A percentile compares a stretch with the other conserved stretches of the same genome.
These are phyloP conservation scores for Sebastes alutus DNA, from an alignment of 2,797 vertebrate species.

Conservation along the genomic window DNA sequence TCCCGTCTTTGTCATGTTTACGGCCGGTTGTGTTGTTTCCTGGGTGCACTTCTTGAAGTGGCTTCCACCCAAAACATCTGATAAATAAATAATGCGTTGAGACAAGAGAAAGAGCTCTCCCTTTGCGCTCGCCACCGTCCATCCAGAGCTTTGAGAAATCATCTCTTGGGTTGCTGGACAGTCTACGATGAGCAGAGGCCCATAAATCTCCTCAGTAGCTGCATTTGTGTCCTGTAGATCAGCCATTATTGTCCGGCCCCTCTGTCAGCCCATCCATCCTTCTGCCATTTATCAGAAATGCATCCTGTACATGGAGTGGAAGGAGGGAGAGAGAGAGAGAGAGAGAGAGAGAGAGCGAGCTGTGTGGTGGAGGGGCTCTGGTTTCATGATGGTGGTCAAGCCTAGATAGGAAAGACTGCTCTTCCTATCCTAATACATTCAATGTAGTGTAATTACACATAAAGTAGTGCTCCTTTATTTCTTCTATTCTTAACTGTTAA, in stretches of 20 bases:
- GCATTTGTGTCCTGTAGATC: constrained; percentile 97
- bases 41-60: constrained; percentile 89
- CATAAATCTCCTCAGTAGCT: constrained; percentile 95
- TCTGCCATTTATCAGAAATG: constrained; percentile 95
- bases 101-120: constrained; percentile 56
- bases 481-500: background rate
- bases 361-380: constrained; percentile 1
- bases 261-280: constrained; percentile 98
- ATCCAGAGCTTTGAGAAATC: constrained; percentile 91
- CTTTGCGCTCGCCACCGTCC: constrained; percentile 48
- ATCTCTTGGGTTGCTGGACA: constrained; percentile 93
- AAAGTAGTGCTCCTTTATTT: background rate
- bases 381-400: constrained; percentile 46
- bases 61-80: constrained; percentile 91
- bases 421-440: background rate
- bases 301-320: constrained; percentile 80
- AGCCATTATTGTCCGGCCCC: constrained; percentile 96
- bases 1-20: constrained; percentile 78
- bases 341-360: background rate
- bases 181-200: constrained; percentile 85
- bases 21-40: constrained; percentile 85
- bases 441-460: background rate
- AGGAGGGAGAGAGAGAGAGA: constrained; percentile 12
- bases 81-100: constrained; percentile 94
- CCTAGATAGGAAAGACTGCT: constrained; percentile 13